phyloP scores from a whole-genome alignment of 2,113 vertebrate species.

The Phyllostomus discolor region DNA sequence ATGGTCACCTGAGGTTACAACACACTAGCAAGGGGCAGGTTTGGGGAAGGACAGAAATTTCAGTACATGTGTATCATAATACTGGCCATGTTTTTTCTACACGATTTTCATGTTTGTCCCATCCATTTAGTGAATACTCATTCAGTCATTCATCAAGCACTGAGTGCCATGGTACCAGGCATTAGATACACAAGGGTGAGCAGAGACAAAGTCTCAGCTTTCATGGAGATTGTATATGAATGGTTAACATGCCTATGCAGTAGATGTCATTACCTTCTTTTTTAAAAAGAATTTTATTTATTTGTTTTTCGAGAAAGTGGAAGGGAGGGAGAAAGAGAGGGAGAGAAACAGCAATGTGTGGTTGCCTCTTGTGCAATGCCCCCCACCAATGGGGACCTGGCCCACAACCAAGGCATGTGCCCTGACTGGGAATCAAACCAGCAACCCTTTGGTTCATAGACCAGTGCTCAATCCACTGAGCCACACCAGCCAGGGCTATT shows the following conservation, averaged over 20 bases:
- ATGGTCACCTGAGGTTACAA: background rate
- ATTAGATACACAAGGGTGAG: background rate
- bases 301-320: too few species aligned
- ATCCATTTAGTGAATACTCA: background rate
- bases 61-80: background rate
- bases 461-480: too few species aligned
- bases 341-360: too few species aligned
- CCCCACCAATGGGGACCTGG: too few species aligned
- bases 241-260: background rate
- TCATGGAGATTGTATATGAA: background rate
- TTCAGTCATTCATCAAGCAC: background rate
- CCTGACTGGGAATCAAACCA: too few species aligned
- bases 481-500: too few species aligned
- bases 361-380: too few species aligned
- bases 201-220: background rate
- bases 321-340: too few species aligned
- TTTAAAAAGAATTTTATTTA: background rate
- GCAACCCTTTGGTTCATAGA: too few species aligned
- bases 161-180: background rate
- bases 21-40: background rate
- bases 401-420: too few species aligned
- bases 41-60: too few species aligned
- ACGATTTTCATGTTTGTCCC: background rate
- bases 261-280: background rate
- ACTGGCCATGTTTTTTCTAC: background rate